phyloP scores from a whole-genome alignment of 2,888 invertebrate species.

The Parnassius smintheus region DNA sequence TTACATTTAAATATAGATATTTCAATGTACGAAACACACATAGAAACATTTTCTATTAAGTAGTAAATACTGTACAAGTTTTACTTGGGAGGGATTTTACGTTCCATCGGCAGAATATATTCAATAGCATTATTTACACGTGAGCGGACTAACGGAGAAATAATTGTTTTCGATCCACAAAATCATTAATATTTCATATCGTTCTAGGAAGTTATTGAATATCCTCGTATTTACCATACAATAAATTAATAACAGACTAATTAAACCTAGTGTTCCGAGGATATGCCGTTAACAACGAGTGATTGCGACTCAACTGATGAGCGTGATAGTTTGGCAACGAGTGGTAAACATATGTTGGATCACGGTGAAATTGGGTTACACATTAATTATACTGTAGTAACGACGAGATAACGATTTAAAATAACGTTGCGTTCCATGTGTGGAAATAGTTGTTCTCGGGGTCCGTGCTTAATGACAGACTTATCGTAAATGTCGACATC shows the following conservation, averaged over 20 bases:
- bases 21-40: no score
- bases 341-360: constrained; percentile 38
- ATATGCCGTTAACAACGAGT: constrained; percentile 24
- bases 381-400: constrained; percentile 48
- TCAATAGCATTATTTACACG: constrained; percentile 17
- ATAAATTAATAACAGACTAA: constrained; percentile 28
- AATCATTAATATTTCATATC: constrained; percentile 18
- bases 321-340: constrained; percentile 37
- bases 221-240: constrained; percentile 17
- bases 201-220: constrained; percentile 7
- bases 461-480: no score
- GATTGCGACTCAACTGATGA: constrained; percentile 29
- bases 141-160: constrained; percentile 5
- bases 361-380: constrained; percentile 39
- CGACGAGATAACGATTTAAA: constrained; percentile 41
- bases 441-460: constrained; percentile 6
- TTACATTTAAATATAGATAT: no score
- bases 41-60: no score
- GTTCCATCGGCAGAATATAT: not conserved
- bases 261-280: constrained; percentile 20
- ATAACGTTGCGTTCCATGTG: constrained; percentile 20
- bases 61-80: not conserved
- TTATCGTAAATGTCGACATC: no score
- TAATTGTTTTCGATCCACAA: constrained; percentile 16
- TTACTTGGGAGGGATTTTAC: constrained; percentile 3